Conservation (phyloP, 2,888 invertebrate species). For the Phoenoteleia sp. region DNA sequence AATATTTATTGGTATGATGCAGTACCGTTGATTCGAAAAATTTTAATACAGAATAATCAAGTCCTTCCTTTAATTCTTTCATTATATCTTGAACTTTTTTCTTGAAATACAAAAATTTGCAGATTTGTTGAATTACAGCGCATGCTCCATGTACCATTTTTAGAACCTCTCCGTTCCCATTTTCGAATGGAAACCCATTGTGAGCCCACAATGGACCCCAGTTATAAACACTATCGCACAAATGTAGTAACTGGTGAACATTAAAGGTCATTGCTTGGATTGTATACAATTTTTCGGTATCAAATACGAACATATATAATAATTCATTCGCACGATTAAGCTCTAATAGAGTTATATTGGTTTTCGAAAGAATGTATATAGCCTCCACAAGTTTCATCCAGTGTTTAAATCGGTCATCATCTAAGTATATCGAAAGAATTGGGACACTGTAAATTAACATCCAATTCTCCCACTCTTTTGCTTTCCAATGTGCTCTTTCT, state of each 20-base stretch:
- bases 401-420: conserved; percentile 13
- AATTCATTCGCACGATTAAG: conserved; percentile 29
- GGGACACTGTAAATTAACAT: conserved; percentile 50
- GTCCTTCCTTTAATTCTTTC: conserved; percentile 2
- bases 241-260: conserved; percentile 55
- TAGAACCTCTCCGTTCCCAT: conserved; percentile 20
- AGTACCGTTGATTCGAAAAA: neutral
- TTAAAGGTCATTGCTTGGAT: conserved; percentile 34
- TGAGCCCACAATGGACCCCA: conserved; percentile 57
- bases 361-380: conserved; percentile 23
- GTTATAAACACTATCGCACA: conserved; percentile 41
- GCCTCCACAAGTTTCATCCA: conserved; percentile 9
- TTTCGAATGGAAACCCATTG: conserved; percentile 39
- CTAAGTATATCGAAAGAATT: conserved; percentile 23
- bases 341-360: conserved; percentile 13
- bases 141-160: conserved; percentile 6
- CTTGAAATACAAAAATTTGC: conserved; percentile 7
- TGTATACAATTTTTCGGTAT: conserved; percentile 33
- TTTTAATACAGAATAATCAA: neutral
- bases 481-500: conserved; percentile 44
- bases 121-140: conserved; percentile 19
- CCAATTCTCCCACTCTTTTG: conserved; percentile 54
- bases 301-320: conserved; percentile 18
- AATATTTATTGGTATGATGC: neutral
- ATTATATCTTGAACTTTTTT: neutral